These are phyloP conservation scores for Coryphaenoides rupestris DNA, from an alignment of 2,113 vertebrate genomes.

Conservation along the genomic window DNA sequence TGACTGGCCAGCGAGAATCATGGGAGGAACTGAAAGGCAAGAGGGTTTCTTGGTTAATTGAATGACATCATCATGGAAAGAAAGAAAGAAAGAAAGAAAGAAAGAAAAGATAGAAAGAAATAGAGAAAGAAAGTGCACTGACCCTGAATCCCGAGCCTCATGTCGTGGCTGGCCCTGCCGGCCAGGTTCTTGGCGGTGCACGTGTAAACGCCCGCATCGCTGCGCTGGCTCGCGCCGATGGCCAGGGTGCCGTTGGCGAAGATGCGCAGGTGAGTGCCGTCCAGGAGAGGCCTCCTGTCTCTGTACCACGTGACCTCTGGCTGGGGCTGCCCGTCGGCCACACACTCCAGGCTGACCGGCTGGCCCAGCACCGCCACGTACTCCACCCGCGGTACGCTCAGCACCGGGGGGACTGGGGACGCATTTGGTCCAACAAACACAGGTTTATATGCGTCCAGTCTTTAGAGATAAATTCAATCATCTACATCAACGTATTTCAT, in stretches of 20 bases:
- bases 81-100: neutral
- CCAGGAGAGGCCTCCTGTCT: conserved; percentile 61
- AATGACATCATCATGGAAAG: neutral
- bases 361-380: conserved; percentile 65
- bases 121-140: neutral
- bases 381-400: conserved; percentile 65
- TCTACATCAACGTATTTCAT: too few relatives aligned
- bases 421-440: neutral
- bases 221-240: conserved; percentile 63
- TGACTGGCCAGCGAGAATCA: conserved; percentile 60
- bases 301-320: conserved; percentile 72
- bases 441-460: neutral
- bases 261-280: conserved; percentile 43
- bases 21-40: conserved; percentile 76
- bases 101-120: neutral
- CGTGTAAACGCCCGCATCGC: conserved; percentile 69
- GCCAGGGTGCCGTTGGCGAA: conserved; percentile 74
- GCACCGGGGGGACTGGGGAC: conserved; percentile 69
- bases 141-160: conserved; percentile 72
- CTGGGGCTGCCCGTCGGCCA: conserved; percentile 69
- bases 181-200: conserved; percentile 71
- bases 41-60: neutral
- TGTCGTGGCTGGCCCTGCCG: conserved; percentile 71
- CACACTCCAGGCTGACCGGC: conserved; percentile 67
- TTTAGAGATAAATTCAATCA: too few relatives aligned